phyloP scores from a whole-genome alignment of 2,888 invertebrate species.

The Xestia ashworthii region DNA sequence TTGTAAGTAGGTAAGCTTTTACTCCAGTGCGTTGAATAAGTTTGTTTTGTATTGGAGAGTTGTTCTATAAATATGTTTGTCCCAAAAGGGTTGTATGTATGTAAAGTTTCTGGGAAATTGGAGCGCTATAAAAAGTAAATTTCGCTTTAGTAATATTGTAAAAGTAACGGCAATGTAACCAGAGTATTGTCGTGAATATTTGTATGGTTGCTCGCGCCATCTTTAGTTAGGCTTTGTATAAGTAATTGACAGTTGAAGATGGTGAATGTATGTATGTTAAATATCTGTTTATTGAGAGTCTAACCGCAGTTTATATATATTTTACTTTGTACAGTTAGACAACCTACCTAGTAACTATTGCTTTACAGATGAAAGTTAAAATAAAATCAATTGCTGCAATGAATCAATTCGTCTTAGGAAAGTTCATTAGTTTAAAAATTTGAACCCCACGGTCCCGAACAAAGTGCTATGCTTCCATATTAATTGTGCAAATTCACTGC shows the following conservation, averaged over 20 bases:
- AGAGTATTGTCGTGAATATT: constrained; percentile 3
- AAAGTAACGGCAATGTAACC: constrained; percentile 14
- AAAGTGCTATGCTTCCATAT: not conserved
- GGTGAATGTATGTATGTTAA: not conserved
- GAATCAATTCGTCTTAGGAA: not conserved
- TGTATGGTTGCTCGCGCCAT: constrained; percentile 2
- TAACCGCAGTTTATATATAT: not conserved
- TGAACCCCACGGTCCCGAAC: not conserved
- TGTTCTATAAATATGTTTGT: not conserved
- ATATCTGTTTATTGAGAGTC: not conserved
- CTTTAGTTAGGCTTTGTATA: constrained; percentile 32
- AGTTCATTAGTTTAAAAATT: not conserved
- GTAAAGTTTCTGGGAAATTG: not conserved
- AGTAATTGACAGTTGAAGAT: constrained; percentile 7
- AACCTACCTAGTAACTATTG: not conserved
- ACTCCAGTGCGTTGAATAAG: constrained; percentile 23
- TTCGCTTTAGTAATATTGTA: constrained; percentile 20
- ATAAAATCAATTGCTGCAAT: not conserved
- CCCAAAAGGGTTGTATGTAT: constrained; percentile 10
- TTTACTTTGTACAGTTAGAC: not conserved
- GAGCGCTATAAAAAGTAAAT: not conserved
- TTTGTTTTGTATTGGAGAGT: constrained; percentile 42
- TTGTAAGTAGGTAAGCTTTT: constrained; percentile 55
- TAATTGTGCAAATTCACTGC: not conserved
- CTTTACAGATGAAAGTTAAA: not conserved